Percentiles rank a stretch among this genome's conserved stretches.
Conservation (phyloP, 2,888 invertebrate species). For the Pemphredon lugubris region DNA sequence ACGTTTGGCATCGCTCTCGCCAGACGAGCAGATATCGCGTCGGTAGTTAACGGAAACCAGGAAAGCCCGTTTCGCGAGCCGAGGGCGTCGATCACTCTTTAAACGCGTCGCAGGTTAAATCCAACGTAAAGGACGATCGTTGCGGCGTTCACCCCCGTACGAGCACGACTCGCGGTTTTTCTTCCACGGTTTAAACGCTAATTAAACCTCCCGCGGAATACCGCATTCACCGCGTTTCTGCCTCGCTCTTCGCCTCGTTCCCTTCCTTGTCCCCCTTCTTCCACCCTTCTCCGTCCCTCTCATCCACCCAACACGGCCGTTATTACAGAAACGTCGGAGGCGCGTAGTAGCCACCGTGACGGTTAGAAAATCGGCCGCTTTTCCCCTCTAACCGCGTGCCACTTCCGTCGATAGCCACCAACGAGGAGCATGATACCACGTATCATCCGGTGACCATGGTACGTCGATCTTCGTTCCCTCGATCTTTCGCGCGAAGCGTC, state of each 20-base stretch:
- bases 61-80: too few relatives aligned
- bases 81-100: too few relatives aligned
- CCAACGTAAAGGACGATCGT: too few relatives aligned
- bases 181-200: too few relatives aligned
- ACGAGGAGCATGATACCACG: conserved; percentile 57
- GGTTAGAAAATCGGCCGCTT: conserved; percentile 44
- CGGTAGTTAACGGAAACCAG: not conserved
- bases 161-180: too few relatives aligned
- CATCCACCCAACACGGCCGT: conserved; percentile 31
- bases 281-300: conserved; percentile 12
- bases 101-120: too few relatives aligned
- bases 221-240: conserved; percentile 14
- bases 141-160: not conserved
- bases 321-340: conserved; percentile 45
- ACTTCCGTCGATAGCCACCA: conserved; percentile 56
- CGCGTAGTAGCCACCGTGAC: conserved; percentile 26
- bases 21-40: not conserved
- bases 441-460: conserved; percentile 51
- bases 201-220: conserved; percentile 52
- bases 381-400: conserved; percentile 57
- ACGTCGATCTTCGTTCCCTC: conserved; percentile 19
- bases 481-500: conserved; percentile 32
- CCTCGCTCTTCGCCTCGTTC: not conserved
- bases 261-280: conserved; percentile 15
- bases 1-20: too few relatives aligned